Conservation (phyloP, 2,888 invertebrate species). For the Drosophila mercatorum region DNA sequence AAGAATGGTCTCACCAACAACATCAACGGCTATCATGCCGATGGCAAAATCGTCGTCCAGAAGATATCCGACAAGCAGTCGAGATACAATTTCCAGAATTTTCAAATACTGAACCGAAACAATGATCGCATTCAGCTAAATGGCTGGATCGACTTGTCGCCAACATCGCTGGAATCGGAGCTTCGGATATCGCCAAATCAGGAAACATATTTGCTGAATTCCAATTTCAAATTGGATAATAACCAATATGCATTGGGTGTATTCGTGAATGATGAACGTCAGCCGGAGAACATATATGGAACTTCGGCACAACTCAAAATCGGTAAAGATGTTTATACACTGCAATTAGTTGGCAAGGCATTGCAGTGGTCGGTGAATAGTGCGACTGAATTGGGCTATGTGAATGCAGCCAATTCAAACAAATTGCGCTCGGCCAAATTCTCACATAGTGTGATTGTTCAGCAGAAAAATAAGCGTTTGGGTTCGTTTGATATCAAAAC, state of each 20-base stretch:
- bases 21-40: constrained; percentile 80
- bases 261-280: constrained; percentile 72
- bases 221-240: constrained; percentile 66
- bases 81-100: constrained; percentile 79
- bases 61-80: constrained; percentile 56
- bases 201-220: constrained; percentile 64
- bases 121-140: constrained; percentile 70
- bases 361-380: constrained; percentile 55
- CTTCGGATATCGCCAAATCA: constrained; percentile 66
- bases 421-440: constrained; percentile 58
- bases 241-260: constrained; percentile 69
- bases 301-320: constrained; percentile 59
- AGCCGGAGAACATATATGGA: constrained; percentile 71
- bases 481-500: constrained; percentile 85
- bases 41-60: constrained; percentile 80
- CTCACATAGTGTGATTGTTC: constrained; percentile 52
- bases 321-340: constrained; percentile 44
- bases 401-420: constrained; percentile 42
- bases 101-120: constrained; percentile 70
- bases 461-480: constrained; percentile 54
- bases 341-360: constrained; percentile 64
- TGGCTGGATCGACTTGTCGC: constrained; percentile 78
- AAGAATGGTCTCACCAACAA: constrained; percentile 67
- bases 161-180: constrained; percentile 59
- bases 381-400: constrained; percentile 53